phyloP scores from a whole-genome alignment of 2,888 invertebrate species.

The Lasioglossum oenotherae region DNA sequence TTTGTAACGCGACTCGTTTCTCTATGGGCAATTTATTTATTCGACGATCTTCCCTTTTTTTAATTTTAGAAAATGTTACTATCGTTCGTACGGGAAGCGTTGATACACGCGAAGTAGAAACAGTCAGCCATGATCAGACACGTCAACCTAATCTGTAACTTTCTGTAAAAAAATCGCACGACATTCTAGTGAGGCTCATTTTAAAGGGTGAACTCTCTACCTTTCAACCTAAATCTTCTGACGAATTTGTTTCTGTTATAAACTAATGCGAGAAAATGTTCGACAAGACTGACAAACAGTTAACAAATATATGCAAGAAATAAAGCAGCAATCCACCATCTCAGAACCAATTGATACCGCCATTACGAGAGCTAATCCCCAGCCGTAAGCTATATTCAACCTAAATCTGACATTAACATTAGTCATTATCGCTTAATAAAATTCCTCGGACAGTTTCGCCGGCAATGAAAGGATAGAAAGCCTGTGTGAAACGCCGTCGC shows the following conservation, averaged over 20 bases:
- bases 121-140: neutral
- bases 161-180: neutral
- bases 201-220: neutral
- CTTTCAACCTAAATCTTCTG: neutral
- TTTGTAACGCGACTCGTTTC: neutral
- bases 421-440: neutral
- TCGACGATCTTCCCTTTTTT: neutral
- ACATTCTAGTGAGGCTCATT: neutral
- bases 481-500: neutral
- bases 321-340: too few relatives aligned
- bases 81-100: neutral
- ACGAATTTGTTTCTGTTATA: too few relatives aligned
- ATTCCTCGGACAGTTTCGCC: neutral
- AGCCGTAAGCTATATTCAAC: neutral
- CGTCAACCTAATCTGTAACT: neutral
- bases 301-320: too few relatives aligned
- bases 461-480: neutral
- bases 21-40: neutral
- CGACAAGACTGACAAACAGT: too few relatives aligned
- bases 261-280: too few relatives aligned
- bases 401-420: neutral
- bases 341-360: neutral
- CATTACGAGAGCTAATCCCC: neutral
- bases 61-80: neutral
- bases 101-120: neutral